phyloP scores from a whole-genome alignment of 2,113 vertebrate genomes.

The Perca schrenkii region DNA sequence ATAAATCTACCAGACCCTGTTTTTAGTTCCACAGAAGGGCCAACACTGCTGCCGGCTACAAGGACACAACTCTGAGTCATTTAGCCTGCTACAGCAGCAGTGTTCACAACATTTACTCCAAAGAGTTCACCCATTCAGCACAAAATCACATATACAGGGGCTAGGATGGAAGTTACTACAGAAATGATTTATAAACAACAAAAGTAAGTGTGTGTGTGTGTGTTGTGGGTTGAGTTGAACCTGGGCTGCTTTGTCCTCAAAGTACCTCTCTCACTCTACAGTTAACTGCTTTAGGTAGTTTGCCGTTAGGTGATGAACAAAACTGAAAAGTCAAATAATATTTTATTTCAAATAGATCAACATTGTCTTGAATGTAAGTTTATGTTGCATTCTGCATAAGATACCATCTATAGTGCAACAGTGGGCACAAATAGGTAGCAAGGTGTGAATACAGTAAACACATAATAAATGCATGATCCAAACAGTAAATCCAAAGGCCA shows the following conservation, averaged over 20 bases:
- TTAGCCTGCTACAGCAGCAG: slow-evolving; percentile 10
- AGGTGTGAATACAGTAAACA: neutral
- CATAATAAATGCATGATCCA: neutral
- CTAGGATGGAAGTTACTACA: slow-evolving; percentile 36
- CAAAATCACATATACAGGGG: slow-evolving; percentile 22
- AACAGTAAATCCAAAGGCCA: neutral
- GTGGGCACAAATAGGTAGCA: neutral
- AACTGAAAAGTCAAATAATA: neutral
- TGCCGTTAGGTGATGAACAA: neutral
- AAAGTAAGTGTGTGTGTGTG: neutral
- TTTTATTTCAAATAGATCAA: slow-evolving; percentile 1
- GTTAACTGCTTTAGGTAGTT: neutral
- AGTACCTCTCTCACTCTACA: neutral
- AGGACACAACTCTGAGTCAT: slow-evolving; percentile 45
- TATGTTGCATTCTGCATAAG: neutral
- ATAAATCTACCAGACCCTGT: slow-evolving; percentile 48
- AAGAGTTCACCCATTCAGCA: slow-evolving; percentile 41
- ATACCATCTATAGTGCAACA: neutral
- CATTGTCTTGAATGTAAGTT: neutral
- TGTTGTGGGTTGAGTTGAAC: slow-evolving; percentile 9
- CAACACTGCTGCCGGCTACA: slow-evolving; percentile 46
- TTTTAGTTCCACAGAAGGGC: slow-evolving; percentile 49
- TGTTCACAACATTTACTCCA: slow-evolving; percentile 5
- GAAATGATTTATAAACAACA: slow-evolving; percentile 39
- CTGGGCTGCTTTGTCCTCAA: slow-evolving; percentile 25